Evolutionary conservation across 2,888 invertebrate genomes (phyloP), one percentile per base, ranked within the genome.

Genomic region (Caenorhabditis angaria): DNA sequence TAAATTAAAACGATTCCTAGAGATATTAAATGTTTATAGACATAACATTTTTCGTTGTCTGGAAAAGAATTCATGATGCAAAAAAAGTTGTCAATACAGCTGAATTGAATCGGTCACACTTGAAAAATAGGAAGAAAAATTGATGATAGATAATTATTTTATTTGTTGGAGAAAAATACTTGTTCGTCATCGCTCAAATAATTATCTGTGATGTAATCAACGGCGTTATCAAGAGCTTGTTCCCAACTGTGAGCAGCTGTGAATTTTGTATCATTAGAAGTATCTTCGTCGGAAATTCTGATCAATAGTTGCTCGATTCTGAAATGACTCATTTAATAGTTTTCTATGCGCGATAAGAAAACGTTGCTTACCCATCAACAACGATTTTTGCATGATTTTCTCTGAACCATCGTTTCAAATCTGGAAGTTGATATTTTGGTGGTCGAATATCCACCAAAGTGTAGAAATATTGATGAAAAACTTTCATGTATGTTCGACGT

Each of bases 391-490:
- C 63, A n/a, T 72, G 65, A 48, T 67, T 51, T 12, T 71, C 62
- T 27, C 61, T 53, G 54, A 62, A 80, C 68, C 75, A 74, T 27
- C 53, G 54, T 20, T 78, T 81, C 61, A 83, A 64, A 51, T 78
- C 67, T 1, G 65, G 10, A 27, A 83, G 48, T 28, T 78, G 75
- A 61, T 78, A 83, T 24, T 73, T 75, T 1, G 74, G 73, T 3
- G 77, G 62, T 20, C 70, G 73, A 22, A 72, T 32, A 48, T 83
- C 83, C 27, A 81, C 76, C 28, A 82, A 68, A 3, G 73, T 63
- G 60, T 81, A 83, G 69, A 70, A 81, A 58, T 83, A 83, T 35
- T 65, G 54, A 35, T 80, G 80, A 51, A 83, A 74, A 6, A 83
- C 75, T 69, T 74, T 76, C 70, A 71, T 70, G 57, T 69, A 76